phyloP scores from a whole-genome alignment of 2,797 vertebrate species.

The Eulemur albifrons region DNA sequence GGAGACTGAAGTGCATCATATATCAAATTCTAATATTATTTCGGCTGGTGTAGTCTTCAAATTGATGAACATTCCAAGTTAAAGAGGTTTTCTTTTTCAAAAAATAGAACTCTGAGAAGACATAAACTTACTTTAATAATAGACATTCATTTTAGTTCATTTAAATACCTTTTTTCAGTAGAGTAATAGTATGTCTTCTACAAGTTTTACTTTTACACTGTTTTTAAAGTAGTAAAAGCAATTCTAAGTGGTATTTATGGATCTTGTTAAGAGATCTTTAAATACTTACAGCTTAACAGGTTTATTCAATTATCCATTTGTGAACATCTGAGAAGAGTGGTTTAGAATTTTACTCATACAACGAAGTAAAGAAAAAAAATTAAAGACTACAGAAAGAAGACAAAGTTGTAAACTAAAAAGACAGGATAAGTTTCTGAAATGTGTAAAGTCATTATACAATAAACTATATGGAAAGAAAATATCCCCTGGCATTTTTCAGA shows the following conservation, averaged over 20 bases:
- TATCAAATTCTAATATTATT: conserved; percentile 57
- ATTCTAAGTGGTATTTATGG: neutral
- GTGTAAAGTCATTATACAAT: neutral
- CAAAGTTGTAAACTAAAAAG: neutral
- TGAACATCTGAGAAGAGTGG: neutral
- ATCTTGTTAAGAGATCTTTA: conserved; percentile 9
- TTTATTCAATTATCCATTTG: neutral
- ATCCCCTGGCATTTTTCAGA: neutral
- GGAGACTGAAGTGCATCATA: neutral
- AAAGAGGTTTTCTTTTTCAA: conserved; percentile 10
- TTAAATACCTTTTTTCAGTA: neutral
- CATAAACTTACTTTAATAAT: neutral
- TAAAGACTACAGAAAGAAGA: neutral
- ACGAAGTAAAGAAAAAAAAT: neutral
- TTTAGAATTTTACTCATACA: neutral
- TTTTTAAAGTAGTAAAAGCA: conserved; percentile 20
- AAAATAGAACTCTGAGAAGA: conserved; percentile 25
- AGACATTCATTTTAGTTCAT: neutral
- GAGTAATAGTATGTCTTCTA: neutral
- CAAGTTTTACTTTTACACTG: conserved; percentile 27
- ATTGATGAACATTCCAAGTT: neutral
- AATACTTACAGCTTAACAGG: neutral
- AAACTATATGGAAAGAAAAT: neutral
- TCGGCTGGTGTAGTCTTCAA: conserved; percentile 28
- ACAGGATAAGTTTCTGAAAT: neutral